phyloP scores from a whole-genome alignment of 2,797 vertebrate species.

The Pipistrellus pygmaeus region DNA sequence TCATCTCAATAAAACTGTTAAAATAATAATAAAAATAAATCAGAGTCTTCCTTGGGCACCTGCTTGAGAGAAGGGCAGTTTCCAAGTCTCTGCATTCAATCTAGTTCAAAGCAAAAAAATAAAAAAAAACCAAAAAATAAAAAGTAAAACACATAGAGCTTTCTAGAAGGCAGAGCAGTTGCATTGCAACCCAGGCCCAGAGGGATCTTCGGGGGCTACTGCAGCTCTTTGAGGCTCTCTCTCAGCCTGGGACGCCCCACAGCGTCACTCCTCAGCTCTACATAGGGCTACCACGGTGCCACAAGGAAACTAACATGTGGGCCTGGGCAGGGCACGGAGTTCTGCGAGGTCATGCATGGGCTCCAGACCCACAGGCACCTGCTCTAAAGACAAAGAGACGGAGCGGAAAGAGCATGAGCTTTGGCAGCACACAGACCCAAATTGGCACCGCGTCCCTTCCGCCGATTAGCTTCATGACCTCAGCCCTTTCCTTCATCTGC shows the following conservation, averaged over 20 bases:
- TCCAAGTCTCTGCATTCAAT: background rate
- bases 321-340: background rate
- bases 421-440: background rate
- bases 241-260: too few species aligned
- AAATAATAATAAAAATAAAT: background rate
- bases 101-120: background rate
- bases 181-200: background rate
- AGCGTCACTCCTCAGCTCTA: background rate
- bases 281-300: accelerated
- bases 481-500: background rate
- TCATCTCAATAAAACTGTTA: background rate
- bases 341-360: background rate
- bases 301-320: background rate
- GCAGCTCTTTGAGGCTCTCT: background rate
- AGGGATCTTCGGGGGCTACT: background rate
- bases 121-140: background rate
- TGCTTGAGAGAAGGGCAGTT: background rate
- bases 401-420: background rate
- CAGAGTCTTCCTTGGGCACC: background rate
- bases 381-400: background rate
- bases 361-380: background rate
- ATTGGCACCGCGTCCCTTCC: background rate
- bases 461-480: background rate
- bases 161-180: background rate
- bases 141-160: too few species aligned